These are phyloP conservation scores for Axis porcinus DNA, from an alignment of 2,113 vertebrate genomes.

Conservation along the genomic window DNA sequence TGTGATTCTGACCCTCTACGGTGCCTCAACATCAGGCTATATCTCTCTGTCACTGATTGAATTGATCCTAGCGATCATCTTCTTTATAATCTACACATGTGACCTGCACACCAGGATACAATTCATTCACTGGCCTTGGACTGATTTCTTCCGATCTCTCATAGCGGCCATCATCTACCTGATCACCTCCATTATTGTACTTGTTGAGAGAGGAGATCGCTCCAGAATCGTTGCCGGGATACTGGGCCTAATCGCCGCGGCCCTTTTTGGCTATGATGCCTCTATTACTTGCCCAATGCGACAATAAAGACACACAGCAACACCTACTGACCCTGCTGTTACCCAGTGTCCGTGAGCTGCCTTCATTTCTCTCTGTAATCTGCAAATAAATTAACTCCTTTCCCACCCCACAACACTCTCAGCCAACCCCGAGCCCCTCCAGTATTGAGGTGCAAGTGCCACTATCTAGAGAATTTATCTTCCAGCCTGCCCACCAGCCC, in stretches of 20 bases:
- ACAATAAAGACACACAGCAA: slow-evolving; percentile 51
- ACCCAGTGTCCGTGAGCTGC: neutral
- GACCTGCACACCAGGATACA: slow-evolving; percentile 30
- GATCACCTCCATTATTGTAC: slow-evolving; percentile 54
- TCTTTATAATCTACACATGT: slow-evolving; percentile 52
- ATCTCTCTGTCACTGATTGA: neutral
- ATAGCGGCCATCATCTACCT: slow-evolving; percentile 49
- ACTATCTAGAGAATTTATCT: slow-evolving; percentile 43
- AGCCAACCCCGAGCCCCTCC: neutral
- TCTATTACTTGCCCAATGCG: slow-evolving; percentile 50
- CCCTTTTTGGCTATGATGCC: slow-evolving; percentile 73
- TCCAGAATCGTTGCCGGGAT: neutral
- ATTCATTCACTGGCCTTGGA: slow-evolving; percentile 69
- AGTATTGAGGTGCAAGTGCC: neutral
- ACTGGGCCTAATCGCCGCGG: slow-evolving; percentile 41
- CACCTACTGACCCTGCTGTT: slow-evolving; percentile 43
- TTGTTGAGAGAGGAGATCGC: neutral
- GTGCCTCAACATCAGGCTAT: neutral
- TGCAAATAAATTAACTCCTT: slow-evolving; percentile 27
- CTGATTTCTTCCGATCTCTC: slow-evolving; percentile 60
- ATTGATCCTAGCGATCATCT: slow-evolving; percentile 39
- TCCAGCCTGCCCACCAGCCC: neutral
- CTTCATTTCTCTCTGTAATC: neutral
- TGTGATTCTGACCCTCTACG: slow-evolving; percentile 62
- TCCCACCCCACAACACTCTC: neutral